Evolutionary conservation across 2,888 invertebrate genomes (phyloP), one percentile per base, ranked within the genome.

Genomic region (Argyresthia goedartella): DNA sequence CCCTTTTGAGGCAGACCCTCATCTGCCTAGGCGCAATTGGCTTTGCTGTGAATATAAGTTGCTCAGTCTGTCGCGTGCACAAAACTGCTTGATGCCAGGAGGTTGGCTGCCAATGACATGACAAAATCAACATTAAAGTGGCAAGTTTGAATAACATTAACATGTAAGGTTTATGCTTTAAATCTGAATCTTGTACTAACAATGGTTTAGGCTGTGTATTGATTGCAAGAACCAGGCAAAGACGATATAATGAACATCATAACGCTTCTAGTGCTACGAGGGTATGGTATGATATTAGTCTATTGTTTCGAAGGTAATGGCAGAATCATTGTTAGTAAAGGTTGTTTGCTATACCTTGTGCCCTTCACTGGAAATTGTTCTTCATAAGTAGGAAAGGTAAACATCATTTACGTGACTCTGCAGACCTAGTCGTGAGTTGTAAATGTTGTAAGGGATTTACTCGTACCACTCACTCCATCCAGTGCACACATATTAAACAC

Each of bases 261-360:
- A 72, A 69, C 64, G 69, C 67, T 75, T 71, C 71, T 69, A 75
- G 67, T 65, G 58, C 59, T 61, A 60, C 66, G 67, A 68, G 66
- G 69, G 66, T 66, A 48, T 35, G 36, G 66, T 66, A 36, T 36
- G 48, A 48, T 48, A 36, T 48, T 35, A 36, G 35, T 15, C 69
- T 68, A 76, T 76, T 75, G 73, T 73, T 71, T 64, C 58, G 64
- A 65, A 62, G 58, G 62, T 64, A 64, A 66, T 65, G 41, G 41
- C 49, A 49, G 49, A 65, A 64, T 61, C 60, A 58, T 57, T 55
- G 59, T 57, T 55, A 61, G 57, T 63, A 64, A 64, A 63, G 63
- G 64, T 64, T 58, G 59, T 52, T 59, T 58, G 25, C 57, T 42
- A 45, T 43, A 59, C 57, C 54, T 56, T 59, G 59, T 60, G 63